phyloP scores from a whole-genome alignment of 1,140 invertebrate species.

The Drosophila neocordata region DNA sequence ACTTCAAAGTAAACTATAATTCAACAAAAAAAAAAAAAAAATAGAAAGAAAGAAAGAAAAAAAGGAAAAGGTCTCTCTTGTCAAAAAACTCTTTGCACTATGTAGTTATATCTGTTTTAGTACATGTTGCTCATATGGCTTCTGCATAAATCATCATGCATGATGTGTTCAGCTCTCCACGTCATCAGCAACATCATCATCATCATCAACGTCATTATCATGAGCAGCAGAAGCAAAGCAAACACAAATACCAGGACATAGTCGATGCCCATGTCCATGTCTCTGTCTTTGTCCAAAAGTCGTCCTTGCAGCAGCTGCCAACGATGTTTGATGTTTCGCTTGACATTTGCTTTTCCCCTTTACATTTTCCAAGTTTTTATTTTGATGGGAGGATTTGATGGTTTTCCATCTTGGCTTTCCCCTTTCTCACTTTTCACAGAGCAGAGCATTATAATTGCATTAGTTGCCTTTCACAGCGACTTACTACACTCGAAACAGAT shows the following conservation, averaged over 20 bases:
- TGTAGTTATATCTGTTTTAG: conserved; percentile 33
- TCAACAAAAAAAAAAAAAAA: neutral
- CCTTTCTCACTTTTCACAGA: conserved; percentile 17
- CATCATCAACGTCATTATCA: too few species aligned
- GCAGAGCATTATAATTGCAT: conserved; percentile 42
- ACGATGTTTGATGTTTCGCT: conserved; percentile 43
- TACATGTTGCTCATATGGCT: conserved; percentile 53
- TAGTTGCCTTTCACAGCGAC: conserved; percentile 1
- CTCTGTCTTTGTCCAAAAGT: conserved; percentile 10
- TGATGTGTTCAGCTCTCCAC: conserved; percentile 46
- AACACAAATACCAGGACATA: conserved; percentile 36
- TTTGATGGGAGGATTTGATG: conserved; percentile 9
- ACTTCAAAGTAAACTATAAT: neutral
- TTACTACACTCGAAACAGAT: neutral
- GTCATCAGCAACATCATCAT: conserved; percentile 33
- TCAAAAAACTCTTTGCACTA: neutral
- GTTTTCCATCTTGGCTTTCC: conserved; percentile 34
- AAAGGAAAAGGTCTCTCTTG: neutral
- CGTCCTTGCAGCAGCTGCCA: conserved; percentile 42
- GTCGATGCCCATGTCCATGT: conserved; percentile 31
- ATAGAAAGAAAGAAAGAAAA: too few species aligned
- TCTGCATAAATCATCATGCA: conserved; percentile 69
- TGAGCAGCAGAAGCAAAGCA: conserved; percentile 15
- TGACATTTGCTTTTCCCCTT: conserved; percentile 47
- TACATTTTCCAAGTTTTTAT: neutral